These are phyloP conservation scores for Anas platyrhynchos DNA, from an alignment of 2,113 vertebrate genomes.

Conservation along the genomic window DNA sequence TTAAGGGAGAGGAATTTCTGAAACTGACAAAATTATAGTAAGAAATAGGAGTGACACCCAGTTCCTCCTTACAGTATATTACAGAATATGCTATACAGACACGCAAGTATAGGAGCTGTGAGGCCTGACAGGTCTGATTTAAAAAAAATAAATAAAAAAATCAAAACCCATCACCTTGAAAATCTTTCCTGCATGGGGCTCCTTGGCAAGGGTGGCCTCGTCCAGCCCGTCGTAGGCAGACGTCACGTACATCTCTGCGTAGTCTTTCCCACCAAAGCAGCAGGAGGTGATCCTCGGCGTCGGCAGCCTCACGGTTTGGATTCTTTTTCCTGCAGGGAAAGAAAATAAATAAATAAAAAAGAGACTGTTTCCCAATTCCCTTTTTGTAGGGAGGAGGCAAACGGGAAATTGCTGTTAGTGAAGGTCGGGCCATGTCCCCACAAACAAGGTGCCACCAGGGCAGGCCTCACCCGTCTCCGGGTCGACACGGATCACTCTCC, in stretches of 20 bases:
- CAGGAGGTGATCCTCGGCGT: slow-evolving; percentile 85
- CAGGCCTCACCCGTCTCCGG: slow-evolving; percentile 81
- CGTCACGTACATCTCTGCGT: slow-evolving; percentile 88
- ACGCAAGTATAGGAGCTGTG: neutral
- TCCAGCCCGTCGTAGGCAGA: slow-evolving; percentile 82
- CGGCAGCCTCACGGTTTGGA: slow-evolving; percentile 83
- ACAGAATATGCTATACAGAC: neutral
- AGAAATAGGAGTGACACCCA: neutral
- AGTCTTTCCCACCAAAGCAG: slow-evolving; percentile 88
- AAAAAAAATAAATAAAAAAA: neutral
- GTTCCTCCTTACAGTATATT: neutral
- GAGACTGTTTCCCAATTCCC: neutral
- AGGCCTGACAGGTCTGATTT: neutral
- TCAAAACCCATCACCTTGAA: slow-evolving; percentile 81
- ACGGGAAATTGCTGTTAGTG: neutral
- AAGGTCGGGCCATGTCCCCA: neutral
- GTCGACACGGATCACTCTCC: slow-evolving; percentile 84
- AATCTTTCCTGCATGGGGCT: slow-evolving; percentile 82
- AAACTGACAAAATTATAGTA: neutral
- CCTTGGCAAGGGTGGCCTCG: slow-evolving; percentile 56
- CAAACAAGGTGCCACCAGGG: neutral
- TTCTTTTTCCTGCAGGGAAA: slow-evolving; percentile 75
- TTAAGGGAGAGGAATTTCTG: neutral
- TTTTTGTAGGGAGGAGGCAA: neutral
- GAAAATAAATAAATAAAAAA: too few relatives aligned